Evolutionary conservation across 1,140 invertebrate genomes (phyloP).

Genomic region (Nasonia vitripennis): DNA sequence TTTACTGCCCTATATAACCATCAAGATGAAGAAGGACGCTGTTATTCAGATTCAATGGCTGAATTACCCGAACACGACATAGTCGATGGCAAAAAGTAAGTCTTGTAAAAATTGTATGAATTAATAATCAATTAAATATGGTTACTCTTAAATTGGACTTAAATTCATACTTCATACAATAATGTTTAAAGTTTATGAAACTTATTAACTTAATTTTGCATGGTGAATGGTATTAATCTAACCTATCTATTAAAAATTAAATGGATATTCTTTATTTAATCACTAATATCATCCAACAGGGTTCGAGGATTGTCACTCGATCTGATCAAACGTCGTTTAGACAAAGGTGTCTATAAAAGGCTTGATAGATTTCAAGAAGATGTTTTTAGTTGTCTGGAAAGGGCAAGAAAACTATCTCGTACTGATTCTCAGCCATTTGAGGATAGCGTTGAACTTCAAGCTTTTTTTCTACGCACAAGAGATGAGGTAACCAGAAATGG

Average conservation of each 20-base stretch:
- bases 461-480: slow-evolving; percentile 90
- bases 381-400: slow-evolving; percentile 94
- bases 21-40: slow-evolving; percentile 96
- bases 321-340: slow-evolving; percentile 88
- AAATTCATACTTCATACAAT: too few species aligned
- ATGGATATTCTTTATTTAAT: not conserved
- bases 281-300: slow-evolving; percentile 69
- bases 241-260: too few species aligned
- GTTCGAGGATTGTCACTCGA: slow-evolving; percentile 88
- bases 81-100: slow-evolving; percentile 80
- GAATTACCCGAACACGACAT: slow-evolving; percentile 95
- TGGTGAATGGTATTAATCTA: too few species aligned
- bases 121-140: slow-evolving; percentile 18
- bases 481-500: slow-evolving; percentile 86
- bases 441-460: slow-evolving; percentile 95
- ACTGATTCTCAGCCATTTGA: slow-evolving; percentile 97
- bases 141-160: too few species aligned
- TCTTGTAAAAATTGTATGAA: slow-evolving; percentile 45
- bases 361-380: slow-evolving; percentile 98
- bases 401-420: slow-evolving; percentile 89
- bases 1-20: slow-evolving; percentile 97
- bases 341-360: slow-evolving; percentile 92
- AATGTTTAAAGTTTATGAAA: not conserved
- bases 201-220: not conserved
- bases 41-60: slow-evolving; percentile 96